A percentile compares a stretch with the other conserved stretches of the same genome.
phyloP scores from a whole-genome alignment of 2,113 vertebrate species.

The Limanda limanda region DNA sequence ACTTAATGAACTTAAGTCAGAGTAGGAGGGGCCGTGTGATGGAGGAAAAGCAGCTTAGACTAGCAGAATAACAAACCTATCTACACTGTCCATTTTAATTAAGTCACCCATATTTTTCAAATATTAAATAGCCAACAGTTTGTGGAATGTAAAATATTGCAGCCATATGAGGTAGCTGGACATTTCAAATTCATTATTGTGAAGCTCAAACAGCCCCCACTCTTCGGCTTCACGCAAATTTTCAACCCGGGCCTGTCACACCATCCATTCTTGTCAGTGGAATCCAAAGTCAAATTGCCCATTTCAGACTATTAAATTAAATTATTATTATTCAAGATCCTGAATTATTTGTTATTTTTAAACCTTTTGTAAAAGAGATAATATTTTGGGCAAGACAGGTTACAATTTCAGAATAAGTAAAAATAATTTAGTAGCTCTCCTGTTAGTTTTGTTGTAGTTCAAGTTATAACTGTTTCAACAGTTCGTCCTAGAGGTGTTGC shows the following conservation, averaged over 20 bases:
- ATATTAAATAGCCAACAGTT: not conserved
- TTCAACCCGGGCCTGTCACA: no score
- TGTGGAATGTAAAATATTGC: not conserved
- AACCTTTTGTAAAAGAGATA: no score
- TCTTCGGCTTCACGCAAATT: not conserved
- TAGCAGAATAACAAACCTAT: not conserved
- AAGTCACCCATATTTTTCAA: not conserved
- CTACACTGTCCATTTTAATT: not conserved
- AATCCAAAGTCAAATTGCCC: no score
- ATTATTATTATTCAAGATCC: no score
- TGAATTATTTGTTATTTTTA: no score
- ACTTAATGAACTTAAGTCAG: slow-evolving; percentile 3
- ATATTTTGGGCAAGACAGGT: no score
- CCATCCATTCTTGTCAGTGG: not conserved
- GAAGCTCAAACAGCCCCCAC: not conserved
- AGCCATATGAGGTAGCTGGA: not conserved
- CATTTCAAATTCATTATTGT: not conserved
- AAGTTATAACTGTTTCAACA: no score
- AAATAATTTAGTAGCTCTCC: no score
- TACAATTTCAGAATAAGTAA: no score
- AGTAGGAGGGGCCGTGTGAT: not conserved
- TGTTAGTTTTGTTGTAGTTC: no score
- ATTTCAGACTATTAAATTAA: no score
- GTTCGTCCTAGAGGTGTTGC: no score
- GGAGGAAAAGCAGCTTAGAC: not conserved